phyloP scores from a whole-genome alignment of 2,113 vertebrate species.

The Oryctolagus cuniculus region DNA sequence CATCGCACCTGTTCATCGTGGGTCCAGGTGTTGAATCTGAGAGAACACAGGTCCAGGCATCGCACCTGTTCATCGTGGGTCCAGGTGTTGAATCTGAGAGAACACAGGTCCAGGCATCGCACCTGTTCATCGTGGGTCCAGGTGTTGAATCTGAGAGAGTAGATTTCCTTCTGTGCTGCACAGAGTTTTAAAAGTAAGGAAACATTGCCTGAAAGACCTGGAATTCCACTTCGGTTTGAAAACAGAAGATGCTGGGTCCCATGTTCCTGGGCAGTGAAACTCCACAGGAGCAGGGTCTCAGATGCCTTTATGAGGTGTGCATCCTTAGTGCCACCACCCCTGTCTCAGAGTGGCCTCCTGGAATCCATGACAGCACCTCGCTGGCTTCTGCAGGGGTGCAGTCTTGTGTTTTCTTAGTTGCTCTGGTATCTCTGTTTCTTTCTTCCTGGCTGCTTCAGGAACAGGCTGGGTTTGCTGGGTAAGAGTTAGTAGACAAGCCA shows the following conservation, averaged over 20 bases:
- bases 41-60: not conserved
- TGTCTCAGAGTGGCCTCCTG: not conserved
- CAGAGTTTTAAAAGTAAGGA: not conserved
- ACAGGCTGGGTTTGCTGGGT: not conserved
- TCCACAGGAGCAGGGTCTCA: too few relatives aligned
- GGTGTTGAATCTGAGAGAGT: not conserved
- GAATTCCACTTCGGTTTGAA: not conserved
- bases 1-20: not conserved
- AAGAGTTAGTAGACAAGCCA: too few relatives aligned
- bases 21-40: not conserved
- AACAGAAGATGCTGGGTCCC: not conserved
- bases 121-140: not conserved
- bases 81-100: too few relatives aligned
- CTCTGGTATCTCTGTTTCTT: not conserved
- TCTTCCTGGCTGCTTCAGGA: not conserved
- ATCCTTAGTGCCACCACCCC: not conserved
- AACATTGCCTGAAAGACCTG: not conserved
- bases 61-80: not conserved
- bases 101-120: not conserved
- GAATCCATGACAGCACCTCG: not conserved
- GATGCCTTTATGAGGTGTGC: fast-evolving
- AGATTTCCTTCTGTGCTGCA: fast-evolving
- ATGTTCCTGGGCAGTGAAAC: not conserved
- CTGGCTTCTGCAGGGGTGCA: not conserved
- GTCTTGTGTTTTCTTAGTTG: not conserved